These are phyloP conservation scores for Strix uralensis DNA, from an alignment of 2,113 vertebrate species.

Conservation along the genomic window DNA sequence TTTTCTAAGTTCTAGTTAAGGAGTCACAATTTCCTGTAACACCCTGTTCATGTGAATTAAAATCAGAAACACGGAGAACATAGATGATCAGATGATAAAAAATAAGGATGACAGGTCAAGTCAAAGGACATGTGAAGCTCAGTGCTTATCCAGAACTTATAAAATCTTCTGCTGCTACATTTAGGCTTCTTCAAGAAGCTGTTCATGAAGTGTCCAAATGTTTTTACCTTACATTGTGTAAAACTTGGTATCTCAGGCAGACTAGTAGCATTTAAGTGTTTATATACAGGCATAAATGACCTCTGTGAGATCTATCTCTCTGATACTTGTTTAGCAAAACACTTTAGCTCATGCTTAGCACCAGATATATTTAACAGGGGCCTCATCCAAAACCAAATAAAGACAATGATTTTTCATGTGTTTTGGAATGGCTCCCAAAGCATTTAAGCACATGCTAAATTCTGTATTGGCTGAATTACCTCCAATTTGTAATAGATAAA, in stretches of 20 bases:
- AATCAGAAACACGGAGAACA: background rate
- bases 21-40: background rate
- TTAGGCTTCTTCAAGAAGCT: background rate
- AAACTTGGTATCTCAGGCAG: background rate
- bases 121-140: background rate
- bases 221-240: background rate
- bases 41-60: slow-evolving; percentile 5
- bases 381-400: background rate
- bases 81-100: background rate
- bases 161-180: background rate
- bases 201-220: background rate
- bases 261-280: background rate
- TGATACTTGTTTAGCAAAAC: background rate
- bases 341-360: background rate
- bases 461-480: background rate
- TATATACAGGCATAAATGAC: background rate
- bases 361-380: background rate
- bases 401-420: background rate
- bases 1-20: slow-evolving; percentile 7
- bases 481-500: background rate
- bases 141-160: background rate
- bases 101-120: background rate
- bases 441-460: background rate
- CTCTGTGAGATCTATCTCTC: background rate
- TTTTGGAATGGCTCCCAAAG: background rate